Conservation (phyloP, 2,888 invertebrate genomes). For the Sphaerophoria taeniata region DNA sequence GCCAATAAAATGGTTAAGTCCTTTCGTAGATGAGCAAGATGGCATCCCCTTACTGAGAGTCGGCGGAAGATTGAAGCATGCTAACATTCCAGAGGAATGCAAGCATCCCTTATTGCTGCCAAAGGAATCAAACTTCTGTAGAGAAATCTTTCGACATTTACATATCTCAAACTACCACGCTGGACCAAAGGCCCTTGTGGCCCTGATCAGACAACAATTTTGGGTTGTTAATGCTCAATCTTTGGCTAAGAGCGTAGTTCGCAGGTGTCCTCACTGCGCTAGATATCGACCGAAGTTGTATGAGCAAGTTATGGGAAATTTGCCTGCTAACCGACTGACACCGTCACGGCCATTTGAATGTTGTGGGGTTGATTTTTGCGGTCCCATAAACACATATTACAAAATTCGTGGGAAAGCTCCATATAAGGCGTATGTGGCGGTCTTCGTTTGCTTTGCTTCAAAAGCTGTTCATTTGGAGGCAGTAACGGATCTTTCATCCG, state of each 20-base stretch:
- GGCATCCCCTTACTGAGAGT: not conserved
- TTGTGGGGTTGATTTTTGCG: not conserved
- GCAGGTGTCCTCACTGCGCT: conserved; percentile 37
- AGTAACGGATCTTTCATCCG: not conserved
- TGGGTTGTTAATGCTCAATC: conserved; percentile 4
- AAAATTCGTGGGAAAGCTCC: conserved; percentile 39
- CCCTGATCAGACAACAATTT: not conserved
- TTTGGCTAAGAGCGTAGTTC: not conserved
- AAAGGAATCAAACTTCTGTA: not conserved
- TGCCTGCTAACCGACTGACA: conserved; percentile 32
- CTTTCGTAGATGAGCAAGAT: not conserved
- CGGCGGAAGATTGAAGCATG: not conserved
- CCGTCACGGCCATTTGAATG: not conserved
- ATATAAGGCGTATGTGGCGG: conserved; percentile 54
- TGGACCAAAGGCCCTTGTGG: conserved; percentile 14
- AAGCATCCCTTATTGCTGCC: conserved; percentile 1
- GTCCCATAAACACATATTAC: not conserved
- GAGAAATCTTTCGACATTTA: not conserved
- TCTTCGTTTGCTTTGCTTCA: conserved; percentile 11
- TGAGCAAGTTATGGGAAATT: conserved; percentile 59
- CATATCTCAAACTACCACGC: conserved; percentile 4
- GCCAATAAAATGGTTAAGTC: not conserved
- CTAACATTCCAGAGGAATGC: not conserved
- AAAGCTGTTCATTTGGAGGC: conserved; percentile 47
- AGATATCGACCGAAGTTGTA: conserved; percentile 28